Evolutionary conservation across 2,113 vertebrate genomes (phyloP).

Genomic region (Mobula hypostoma): DNA sequence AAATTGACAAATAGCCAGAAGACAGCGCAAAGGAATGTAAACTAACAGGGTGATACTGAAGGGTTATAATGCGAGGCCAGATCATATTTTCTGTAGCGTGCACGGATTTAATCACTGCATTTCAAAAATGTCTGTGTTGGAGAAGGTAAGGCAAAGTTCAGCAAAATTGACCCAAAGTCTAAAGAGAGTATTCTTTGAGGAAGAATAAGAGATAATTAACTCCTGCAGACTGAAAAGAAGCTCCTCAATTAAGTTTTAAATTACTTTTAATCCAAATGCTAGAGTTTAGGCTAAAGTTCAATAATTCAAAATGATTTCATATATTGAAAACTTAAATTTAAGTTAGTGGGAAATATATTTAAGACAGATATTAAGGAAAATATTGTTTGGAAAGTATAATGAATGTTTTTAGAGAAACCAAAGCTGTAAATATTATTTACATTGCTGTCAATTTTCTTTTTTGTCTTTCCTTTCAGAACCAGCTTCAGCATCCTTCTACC

Average conservation of each 20-base stretch:
- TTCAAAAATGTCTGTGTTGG: neutral
- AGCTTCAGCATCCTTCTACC: neutral
- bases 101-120: neutral
- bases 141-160: neutral
- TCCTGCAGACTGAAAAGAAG: neutral
- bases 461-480: neutral
- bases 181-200: neutral
- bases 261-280: too few relatives aligned
- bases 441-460: neutral
- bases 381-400: neutral
- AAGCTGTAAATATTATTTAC: neutral
- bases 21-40: neutral
- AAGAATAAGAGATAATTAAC: neutral
- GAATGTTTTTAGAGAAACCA: neutral
- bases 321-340: neutral
- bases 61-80: too few relatives aligned
- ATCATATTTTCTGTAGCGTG: neutral
- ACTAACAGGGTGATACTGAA: neutral
- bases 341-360: neutral
- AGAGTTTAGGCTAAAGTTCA: too few relatives aligned
- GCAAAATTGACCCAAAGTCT: neutral
- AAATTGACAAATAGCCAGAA: neutral
- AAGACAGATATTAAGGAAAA: neutral
- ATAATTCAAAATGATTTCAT: neutral
- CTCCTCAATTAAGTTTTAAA: neutral